Conservation (phyloP, 2,113 vertebrate species). For the Megatriorchis doriae region DNA sequence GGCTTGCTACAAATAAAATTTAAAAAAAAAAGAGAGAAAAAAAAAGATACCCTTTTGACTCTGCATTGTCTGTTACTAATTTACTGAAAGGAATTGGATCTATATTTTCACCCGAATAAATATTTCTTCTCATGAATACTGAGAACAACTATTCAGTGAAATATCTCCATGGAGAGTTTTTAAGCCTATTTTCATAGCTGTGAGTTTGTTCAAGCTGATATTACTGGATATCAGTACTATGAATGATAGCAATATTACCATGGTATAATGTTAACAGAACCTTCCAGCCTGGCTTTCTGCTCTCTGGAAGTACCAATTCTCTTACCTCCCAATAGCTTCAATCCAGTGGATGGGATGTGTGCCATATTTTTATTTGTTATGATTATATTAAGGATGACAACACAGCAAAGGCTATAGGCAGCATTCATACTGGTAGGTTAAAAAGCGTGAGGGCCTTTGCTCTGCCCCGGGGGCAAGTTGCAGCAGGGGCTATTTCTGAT, state of each 20-base stretch:
- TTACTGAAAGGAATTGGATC: not conserved
- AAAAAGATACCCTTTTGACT: not conserved
- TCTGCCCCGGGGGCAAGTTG: not conserved
- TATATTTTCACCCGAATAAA: not conserved
- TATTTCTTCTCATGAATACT: conserved; percentile 12
- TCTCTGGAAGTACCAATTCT: not conserved
- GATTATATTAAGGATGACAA: not conserved
- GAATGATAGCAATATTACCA: not conserved
- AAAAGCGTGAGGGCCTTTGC: not conserved
- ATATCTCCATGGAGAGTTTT: not conserved
- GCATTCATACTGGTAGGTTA: not conserved
- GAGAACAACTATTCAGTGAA: not conserved
- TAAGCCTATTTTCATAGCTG: conserved; percentile 1
- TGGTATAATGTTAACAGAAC: not conserved
- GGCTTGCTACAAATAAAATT: not conserved
- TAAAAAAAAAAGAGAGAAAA: not conserved
- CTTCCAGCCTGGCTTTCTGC: not conserved
- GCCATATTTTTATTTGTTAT: not conserved
- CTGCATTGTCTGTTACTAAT: conserved; percentile 1
- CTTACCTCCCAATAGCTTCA: not conserved
- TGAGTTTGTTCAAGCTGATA: not conserved
- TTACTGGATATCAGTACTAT: not conserved
- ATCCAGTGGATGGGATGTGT: not conserved
- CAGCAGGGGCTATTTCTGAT: not conserved
- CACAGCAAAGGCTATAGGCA: not conserved